Conservation (phyloP, 2,113 vertebrate genomes). For the Prionailurus viverrinus region DNA sequence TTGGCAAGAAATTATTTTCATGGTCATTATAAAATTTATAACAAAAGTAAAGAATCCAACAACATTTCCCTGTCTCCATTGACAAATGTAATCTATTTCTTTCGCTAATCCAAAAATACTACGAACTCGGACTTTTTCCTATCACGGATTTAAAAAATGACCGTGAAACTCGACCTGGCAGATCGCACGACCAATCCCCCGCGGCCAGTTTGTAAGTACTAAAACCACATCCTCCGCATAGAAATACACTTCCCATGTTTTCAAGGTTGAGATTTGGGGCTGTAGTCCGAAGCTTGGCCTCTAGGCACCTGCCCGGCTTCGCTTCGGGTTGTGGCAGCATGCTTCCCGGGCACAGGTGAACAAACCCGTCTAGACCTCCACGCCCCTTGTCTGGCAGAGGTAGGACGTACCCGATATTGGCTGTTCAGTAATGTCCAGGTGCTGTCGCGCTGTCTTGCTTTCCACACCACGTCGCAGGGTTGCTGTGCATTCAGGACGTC, state of each 20-base stretch:
- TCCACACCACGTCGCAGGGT: background rate
- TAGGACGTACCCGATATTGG: background rate
- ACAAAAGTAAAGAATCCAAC: background rate
- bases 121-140: background rate
- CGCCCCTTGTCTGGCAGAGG: background rate
- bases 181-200: background rate
- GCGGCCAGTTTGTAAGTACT: background rate
- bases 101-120: background rate
- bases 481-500: background rate
- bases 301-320: background rate
- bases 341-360: background rate
- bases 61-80: background rate
- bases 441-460: background rate
- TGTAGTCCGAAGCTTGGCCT: background rate
- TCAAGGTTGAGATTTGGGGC: background rate
- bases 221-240: background rate
- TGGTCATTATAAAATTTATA: background rate
- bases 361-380: background rate
- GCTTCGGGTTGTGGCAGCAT: background rate
- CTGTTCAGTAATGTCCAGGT: background rate
- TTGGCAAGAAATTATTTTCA: background rate
- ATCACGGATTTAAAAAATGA: background rate
- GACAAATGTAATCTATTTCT: background rate
- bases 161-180: background rate
- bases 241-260: background rate